Conservation (phyloP, 2,888 invertebrate genomes). For the Tromatobia lineatoria region DNA sequence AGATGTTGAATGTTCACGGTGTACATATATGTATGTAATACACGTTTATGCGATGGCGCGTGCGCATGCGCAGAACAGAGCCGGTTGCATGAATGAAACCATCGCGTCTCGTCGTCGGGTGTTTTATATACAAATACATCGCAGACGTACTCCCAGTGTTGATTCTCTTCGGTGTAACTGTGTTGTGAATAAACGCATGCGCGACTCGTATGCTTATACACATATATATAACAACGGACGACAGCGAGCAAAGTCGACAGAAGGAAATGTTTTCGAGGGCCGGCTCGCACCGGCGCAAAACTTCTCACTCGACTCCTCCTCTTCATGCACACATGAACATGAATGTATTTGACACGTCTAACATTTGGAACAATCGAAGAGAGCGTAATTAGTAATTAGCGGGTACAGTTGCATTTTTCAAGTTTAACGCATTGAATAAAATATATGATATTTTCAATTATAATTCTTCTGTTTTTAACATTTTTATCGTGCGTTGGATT, state of each 20-base stretch:
- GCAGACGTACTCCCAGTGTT: background rate
- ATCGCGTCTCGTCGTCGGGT: slow-evolving; percentile 53
- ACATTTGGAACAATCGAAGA: too few relatives aligned
- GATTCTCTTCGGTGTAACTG: slow-evolving; percentile 4
- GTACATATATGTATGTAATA: slow-evolving; percentile 10
- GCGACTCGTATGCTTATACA: slow-evolving; percentile 6
- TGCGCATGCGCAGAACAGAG: slow-evolving; percentile 56
- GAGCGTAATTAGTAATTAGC: too few relatives aligned
- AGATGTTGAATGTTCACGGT: slow-evolving; percentile 1
- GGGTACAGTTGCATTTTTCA: too few relatives aligned
- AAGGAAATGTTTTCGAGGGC: slow-evolving; percentile 44
- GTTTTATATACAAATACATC: slow-evolving; percentile 5
- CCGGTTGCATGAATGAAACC: slow-evolving; percentile 82
- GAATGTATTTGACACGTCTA: background rate
- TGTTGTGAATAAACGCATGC: slow-evolving; percentile 6
- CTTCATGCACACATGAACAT: background rate
- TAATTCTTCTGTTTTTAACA: too few relatives aligned
- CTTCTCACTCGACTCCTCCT: slow-evolving; percentile 33
- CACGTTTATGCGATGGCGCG: slow-evolving; percentile 7
- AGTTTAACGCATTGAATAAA: too few relatives aligned
- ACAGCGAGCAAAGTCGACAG: slow-evolving; percentile 36
- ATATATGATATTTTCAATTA: too few relatives aligned
- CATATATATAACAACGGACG: slow-evolving; percentile 14
- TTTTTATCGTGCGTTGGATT: too few relatives aligned
- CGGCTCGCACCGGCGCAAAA: slow-evolving; percentile 59